A percentile compares a stretch with the other conserved stretches of the same genome.
Conservation (phyloP, 1,140 invertebrate genomes). For the Drosophila pseudoobscura region DNA sequence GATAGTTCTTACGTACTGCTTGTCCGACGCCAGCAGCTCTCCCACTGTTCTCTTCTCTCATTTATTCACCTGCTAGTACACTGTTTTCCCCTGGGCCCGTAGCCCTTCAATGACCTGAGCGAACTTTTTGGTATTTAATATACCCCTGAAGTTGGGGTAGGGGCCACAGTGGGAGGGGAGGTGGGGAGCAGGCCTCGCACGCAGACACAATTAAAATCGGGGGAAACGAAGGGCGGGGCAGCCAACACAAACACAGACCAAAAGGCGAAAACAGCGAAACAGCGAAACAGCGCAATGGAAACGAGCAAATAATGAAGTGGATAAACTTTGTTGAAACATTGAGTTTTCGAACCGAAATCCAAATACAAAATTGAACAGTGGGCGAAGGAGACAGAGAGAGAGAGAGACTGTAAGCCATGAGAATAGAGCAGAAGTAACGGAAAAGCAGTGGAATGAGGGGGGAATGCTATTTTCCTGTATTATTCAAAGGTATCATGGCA, state of each 20-base stretch:
- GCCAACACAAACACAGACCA: slow-evolving; percentile 52
- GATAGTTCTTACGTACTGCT: too few species aligned
- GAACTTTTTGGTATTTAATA: slow-evolving; percentile 63
- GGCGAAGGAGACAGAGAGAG: neutral
- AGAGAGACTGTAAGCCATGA: neutral
- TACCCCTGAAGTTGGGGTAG: slow-evolving; percentile 18
- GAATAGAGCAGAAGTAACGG: too few species aligned
- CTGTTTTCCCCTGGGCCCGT: slow-evolving; percentile 1
- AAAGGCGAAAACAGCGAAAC: slow-evolving; percentile 41
- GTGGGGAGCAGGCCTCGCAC: slow-evolving; percentile 21
- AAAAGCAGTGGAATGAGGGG: neutral
- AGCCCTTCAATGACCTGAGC: slow-evolving; percentile 59
- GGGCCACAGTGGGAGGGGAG: too few species aligned
- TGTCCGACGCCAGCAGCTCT: neutral
- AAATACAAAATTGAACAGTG: slow-evolving; percentile 50
- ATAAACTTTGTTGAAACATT: slow-evolving; percentile 70
- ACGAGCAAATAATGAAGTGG: slow-evolving; percentile 81
- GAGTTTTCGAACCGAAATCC: slow-evolving; percentile 43
- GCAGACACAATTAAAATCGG: slow-evolving; percentile 76
- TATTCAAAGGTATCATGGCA: slow-evolving; percentile 72
- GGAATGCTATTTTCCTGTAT: slow-evolving; percentile 66
- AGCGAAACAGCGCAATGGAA: slow-evolving; percentile 72
- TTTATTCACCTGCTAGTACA: slow-evolving; percentile 10
- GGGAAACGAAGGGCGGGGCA: slow-evolving; percentile 44
- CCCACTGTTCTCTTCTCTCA: neutral